Evolutionary conservation across 2,797 vertebrate genomes (phyloP).

Genomic region (Pseudochirops cupreus): DNA sequence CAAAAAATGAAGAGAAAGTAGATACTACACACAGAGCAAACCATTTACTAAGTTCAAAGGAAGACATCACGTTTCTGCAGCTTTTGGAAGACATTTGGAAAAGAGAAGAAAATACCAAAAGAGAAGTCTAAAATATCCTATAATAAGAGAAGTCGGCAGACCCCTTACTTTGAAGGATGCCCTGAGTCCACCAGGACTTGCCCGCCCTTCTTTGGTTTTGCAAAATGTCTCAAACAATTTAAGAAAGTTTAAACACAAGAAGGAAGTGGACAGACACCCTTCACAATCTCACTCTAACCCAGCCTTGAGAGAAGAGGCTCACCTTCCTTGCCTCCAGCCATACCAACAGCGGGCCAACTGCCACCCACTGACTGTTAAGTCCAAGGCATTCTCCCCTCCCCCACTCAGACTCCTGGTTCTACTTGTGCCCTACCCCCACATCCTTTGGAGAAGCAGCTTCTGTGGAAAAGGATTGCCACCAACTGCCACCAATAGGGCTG

Average conservation of each 20-base stretch:
- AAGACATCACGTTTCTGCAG: background rate
- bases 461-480: background rate
- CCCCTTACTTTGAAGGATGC: background rate
- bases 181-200: background rate
- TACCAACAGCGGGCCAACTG: background rate
- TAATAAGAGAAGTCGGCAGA: background rate
- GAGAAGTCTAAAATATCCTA: background rate
- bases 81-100: background rate
- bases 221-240: background rate
- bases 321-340: background rate
- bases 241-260: background rate
- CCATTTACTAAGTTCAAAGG: background rate
- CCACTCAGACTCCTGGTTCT: background rate
- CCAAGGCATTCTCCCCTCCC: background rate
- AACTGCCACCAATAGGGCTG: background rate
- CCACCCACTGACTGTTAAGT: background rate
- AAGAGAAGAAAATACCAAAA: background rate
- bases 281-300: background rate
- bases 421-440: background rate
- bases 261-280: background rate
- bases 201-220: constrained; percentile 3
- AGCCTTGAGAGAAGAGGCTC: background rate
- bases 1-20: background rate
- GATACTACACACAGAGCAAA: background rate
- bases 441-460: background rate